Evolutionary conservation across 2,113 vertebrate genomes (phyloP).

Genomic region (Hiodon tergisus): DNA sequence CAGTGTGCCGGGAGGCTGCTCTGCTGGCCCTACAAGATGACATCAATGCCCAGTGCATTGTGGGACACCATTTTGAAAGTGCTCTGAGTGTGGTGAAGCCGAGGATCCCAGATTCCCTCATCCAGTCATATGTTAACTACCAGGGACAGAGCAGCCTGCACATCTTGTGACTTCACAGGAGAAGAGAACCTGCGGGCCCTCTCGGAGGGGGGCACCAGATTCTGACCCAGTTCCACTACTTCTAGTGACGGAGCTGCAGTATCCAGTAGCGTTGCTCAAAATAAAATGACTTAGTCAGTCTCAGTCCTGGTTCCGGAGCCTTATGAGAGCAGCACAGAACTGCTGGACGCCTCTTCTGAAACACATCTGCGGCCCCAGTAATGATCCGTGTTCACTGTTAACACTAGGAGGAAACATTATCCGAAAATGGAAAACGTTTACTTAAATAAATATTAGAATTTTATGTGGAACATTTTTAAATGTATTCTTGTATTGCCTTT

Average conservation of each 20-base stretch:
- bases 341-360: no score
- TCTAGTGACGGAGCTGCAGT: neutral
- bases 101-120: constrained; percentile 78
- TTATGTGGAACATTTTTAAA: no score
- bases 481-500: no score
- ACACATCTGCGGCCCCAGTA: no score
- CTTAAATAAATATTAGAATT: no score
- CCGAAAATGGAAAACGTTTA: no score
- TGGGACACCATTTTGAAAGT: constrained; percentile 67
- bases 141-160: constrained; percentile 70
- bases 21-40: constrained; percentile 88
- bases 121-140: constrained; percentile 78
- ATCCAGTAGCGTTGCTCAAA: neutral
- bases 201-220: neutral
- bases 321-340: no score
- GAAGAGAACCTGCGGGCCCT: neutral
- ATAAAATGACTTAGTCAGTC: neutral
- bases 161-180: constrained; percentile 53
- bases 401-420: no score
- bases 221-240: neutral
- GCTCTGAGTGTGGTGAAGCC: constrained; percentile 76
- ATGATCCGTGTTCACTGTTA: no score
- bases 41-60: constrained; percentile 68
- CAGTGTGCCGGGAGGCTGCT: constrained; percentile 88
- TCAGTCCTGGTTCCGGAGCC: neutral